A percentile compares a stretch with the other conserved stretches of the same genome.
phyloP scores from a whole-genome alignment of 1,140 invertebrate species.

The Berghia stephanieae region DNA sequence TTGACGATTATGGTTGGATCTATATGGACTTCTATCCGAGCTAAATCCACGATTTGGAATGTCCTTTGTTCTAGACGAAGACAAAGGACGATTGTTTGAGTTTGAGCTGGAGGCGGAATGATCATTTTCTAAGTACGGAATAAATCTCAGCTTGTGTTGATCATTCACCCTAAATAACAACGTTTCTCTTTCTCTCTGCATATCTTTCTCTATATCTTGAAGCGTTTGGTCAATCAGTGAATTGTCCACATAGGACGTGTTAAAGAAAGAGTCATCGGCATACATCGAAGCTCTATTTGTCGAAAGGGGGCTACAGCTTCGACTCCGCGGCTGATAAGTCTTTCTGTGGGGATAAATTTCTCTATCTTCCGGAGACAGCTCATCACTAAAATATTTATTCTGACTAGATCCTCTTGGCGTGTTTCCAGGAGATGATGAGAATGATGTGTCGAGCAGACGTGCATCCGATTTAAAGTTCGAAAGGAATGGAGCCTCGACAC shows the following conservation, averaged over 20 bases:
- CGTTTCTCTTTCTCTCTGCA: neutral
- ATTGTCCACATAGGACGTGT: neutral
- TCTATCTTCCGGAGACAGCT: conserved; percentile 44
- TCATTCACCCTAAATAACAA: neutral
- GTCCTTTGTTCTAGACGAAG: neutral
- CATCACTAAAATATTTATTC: conserved; percentile 41
- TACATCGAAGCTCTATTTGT: neutral
- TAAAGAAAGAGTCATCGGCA: too few relatives aligned
- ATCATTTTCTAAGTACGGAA: too few relatives aligned
- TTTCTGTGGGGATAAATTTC: conserved; percentile 60
- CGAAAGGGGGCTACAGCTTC: conserved; percentile 29
- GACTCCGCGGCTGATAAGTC: neutral
- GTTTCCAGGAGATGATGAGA: conserved; percentile 8
- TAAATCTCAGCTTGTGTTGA: neutral
- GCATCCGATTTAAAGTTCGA: conserved; percentile 21
- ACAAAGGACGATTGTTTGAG: too few relatives aligned
- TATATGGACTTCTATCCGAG: neutral
- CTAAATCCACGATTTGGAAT: neutral
- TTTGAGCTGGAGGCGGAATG: too few relatives aligned
- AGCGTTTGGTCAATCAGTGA: neutral
- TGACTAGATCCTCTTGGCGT: conserved; percentile 11
- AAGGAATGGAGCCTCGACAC: conserved; percentile 14
- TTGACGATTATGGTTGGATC: neutral
- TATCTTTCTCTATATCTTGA: neutral
- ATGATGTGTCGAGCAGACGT: conserved; percentile 11